Conservation (phyloP, 2,888 invertebrate genomes). For the Lasioglossum villosulum region DNA sequence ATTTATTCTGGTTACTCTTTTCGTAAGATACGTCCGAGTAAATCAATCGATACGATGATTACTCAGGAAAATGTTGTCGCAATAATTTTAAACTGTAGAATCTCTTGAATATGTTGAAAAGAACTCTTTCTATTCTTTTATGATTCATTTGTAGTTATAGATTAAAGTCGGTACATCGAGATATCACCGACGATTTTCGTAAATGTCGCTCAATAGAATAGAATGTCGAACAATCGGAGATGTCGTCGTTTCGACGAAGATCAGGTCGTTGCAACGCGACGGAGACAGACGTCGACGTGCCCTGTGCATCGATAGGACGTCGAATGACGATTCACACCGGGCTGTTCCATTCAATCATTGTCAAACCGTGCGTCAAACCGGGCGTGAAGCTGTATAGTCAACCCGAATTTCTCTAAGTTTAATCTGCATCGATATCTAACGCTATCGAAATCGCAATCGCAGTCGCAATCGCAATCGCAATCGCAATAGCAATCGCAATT, state of each 20-base stretch:
- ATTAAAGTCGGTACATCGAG: not conserved
- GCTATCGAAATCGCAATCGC: not conserved
- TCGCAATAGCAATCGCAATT: not conserved
- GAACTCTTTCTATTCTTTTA: not conserved
- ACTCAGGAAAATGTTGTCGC: no score
- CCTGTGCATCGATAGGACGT: conserved; percentile 18
- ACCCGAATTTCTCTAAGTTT: conserved; percentile 27
- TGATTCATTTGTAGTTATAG: not conserved
- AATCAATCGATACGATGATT: no score
- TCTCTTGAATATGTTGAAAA: not conserved
- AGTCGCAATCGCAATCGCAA: not conserved
- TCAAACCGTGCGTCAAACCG: conserved; percentile 14
- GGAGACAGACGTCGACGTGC: conserved; percentile 27
- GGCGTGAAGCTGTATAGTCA: not conserved
- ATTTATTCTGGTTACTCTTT: no score
- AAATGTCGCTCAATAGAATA: not conserved
- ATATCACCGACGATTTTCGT: not conserved
- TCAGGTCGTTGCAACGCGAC: conserved; percentile 27
- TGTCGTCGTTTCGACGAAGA: conserved; percentile 17
- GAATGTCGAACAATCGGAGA: conserved; percentile 6
- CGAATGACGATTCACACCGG: conserved; percentile 23
- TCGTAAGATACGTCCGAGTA: no score
- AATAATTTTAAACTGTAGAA: not conserved
- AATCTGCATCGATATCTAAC: conserved; percentile 26
- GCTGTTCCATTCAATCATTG: conserved; percentile 21